Evolutionary conservation across 2,888 invertebrate species (phyloP).

Genomic region (Caenorhabditis sp.): DNA sequence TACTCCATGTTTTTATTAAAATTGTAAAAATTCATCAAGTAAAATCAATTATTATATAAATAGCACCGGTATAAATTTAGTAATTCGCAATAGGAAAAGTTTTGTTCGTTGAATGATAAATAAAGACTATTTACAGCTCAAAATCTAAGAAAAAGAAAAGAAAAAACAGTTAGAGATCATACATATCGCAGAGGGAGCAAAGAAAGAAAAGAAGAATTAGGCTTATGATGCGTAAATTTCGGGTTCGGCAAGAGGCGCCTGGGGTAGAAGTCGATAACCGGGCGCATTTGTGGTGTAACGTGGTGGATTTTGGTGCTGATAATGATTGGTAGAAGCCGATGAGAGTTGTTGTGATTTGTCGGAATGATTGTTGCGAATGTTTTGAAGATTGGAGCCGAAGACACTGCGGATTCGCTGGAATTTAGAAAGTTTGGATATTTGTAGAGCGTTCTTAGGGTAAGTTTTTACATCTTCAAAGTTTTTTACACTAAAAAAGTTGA

Average conservation of each 20-base stretch:
- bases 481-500: too few species aligned
- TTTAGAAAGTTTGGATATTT: background rate
- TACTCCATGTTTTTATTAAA: too few species aligned
- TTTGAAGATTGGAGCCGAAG: constrained; percentile 63
- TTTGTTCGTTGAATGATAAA: constrained; percentile 10
- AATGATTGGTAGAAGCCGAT: background rate
- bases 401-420: constrained; percentile 64
- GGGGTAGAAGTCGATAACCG: constrained; percentile 70
- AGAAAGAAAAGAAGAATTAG: background rate
- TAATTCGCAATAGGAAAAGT: background rate
- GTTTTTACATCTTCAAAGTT: too few species aligned
- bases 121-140: background rate
- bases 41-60: constrained; percentile 10
- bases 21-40: too few species aligned
- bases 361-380: constrained; percentile 14
- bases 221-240: constrained; percentile 22
- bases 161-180: constrained; percentile 2
- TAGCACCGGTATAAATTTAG: constrained; percentile 38
- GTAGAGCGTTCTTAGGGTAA: background rate
- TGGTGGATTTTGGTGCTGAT: constrained; percentile 18
- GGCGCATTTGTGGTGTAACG: constrained; percentile 65
- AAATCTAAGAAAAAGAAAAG: background rate
- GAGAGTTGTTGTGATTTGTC: constrained; percentile 43
- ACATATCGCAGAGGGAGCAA: constrained; percentile 14
- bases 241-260: constrained; percentile 67